A percentile compares a stretch with the other conserved stretches of the same genome.
These are phyloP conservation scores for Sinocyclocheilus anshuiensis DNA, from an alignment of 2,113 vertebrate species.

Conservation along the genomic window DNA sequence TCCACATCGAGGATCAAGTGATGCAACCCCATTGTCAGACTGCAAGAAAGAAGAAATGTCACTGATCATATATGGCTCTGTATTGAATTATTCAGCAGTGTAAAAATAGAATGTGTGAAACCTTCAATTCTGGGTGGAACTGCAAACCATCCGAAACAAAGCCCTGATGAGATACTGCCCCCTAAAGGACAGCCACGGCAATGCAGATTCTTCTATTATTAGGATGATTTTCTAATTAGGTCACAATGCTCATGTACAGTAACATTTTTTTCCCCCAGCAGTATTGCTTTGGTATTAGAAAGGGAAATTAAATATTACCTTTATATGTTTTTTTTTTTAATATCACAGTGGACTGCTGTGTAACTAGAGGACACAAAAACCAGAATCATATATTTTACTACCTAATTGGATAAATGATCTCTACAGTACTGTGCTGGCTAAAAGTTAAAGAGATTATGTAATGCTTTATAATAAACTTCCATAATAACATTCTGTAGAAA, in stretches of 20 bases:
- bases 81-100: slow-evolving; percentile 56
- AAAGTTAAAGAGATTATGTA: not conserved
- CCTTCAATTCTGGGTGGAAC: slow-evolving; percentile 44
- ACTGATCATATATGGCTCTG: slow-evolving; percentile 57
- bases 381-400: not conserved
- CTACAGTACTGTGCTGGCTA: not conserved
- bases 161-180: slow-evolving; percentile 38
- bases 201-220: not conserved
- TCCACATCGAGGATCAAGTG: slow-evolving; percentile 55
- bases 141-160: not conserved
- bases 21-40: slow-evolving; percentile 53
- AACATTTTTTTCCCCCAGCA: not conserved
- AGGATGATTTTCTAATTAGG: slow-evolving; percentile 19
- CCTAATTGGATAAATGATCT: not conserved
- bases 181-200: slow-evolving; percentile 18
- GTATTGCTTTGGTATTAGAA: not conserved
- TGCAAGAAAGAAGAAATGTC: slow-evolving; percentile 46
- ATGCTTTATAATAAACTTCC: not conserved
- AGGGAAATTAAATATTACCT: not conserved
- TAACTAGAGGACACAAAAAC: not conserved
- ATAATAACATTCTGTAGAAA: not conserved
- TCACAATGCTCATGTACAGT: not conserved
- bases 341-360: not conserved
- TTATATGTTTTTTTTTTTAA: not conserved
- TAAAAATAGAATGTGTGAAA: slow-evolving; percentile 60